A percentile compares a stretch with the other conserved stretches of the same genome.
Evolutionary conservation across 2,113 vertebrate genomes (phyloP).

Genomic region (Sylvicapra grimmia): DNA sequence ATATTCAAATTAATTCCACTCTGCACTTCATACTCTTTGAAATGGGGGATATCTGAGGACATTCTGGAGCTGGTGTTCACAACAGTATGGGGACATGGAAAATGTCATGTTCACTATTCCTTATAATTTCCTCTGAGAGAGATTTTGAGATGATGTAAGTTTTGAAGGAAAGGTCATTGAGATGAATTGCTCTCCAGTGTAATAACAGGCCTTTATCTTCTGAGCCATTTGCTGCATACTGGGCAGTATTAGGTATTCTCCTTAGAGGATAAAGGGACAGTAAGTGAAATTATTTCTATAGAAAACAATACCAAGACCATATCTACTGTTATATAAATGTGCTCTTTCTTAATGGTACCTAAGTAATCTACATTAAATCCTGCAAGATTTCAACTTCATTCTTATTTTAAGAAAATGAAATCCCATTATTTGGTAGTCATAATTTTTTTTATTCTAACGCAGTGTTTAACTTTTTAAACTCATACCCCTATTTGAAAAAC

Average conservation of each 20-base stretch:
- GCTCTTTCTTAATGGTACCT: neutral
- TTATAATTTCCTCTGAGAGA: neutral
- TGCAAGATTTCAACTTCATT: neutral
- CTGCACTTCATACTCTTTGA: neutral
- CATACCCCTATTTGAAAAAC: neutral
- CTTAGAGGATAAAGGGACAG: neutral
- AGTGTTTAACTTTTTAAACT: neutral
- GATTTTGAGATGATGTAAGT: neutral
- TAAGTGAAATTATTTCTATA: neutral
- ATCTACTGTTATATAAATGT: neutral
- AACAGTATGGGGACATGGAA: neutral
- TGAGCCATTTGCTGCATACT: neutral
- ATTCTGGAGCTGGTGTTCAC: neutral
- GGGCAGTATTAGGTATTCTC: neutral
- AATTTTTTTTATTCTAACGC: neutral
- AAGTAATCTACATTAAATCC: neutral
- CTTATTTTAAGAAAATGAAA: constrained; percentile 28
- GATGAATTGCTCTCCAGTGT: neutral
- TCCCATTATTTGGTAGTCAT: neutral
- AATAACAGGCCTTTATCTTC: neutral
- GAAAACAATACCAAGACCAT: neutral
- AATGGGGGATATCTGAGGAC: neutral
- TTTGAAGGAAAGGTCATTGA: neutral
- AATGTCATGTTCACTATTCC: neutral
- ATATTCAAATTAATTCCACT: neutral